Evolutionary conservation across 2,888 invertebrate genomes (phyloP).

Genomic region (Apodemia zela): DNA sequence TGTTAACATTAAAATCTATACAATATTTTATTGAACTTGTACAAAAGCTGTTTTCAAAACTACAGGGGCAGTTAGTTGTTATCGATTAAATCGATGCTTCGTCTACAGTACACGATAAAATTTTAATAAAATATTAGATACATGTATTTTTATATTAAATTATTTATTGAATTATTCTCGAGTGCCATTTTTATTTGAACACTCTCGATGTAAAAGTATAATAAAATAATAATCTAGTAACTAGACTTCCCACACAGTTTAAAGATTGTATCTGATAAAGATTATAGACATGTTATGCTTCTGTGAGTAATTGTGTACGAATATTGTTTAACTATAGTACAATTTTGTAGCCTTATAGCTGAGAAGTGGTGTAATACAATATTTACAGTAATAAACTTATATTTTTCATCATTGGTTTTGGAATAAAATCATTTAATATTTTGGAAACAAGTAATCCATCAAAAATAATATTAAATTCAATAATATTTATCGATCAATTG

Average conservation of each 20-base stretch:
- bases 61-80: not conserved
- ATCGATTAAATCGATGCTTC: not conserved
- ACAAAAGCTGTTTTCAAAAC: constrained; percentile 7
- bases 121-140: constrained; percentile 7
- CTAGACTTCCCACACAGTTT: not conserved
- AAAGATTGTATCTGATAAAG: constrained; percentile 7
- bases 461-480: no score
- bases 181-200: constrained; percentile 58
- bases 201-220: constrained; percentile 34
- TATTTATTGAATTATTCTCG: constrained; percentile 37
- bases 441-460: no score
- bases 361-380: not conserved
- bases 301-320: constrained; percentile 21
- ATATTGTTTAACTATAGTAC: constrained; percentile 60
- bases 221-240: constrained; percentile 16
- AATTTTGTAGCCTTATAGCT: constrained; percentile 64
- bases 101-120: not conserved
- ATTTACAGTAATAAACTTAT: no score
- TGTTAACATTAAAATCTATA: not conserved
- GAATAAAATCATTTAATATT: no score
- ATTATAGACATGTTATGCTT: constrained; percentile 27
- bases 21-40: constrained; percentile 21
- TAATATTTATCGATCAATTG: no score
- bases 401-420: no score
- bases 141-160: constrained; percentile 23